Conservation (phyloP, 2,113 vertebrate species). For the Plectropomus leopardus region DNA sequence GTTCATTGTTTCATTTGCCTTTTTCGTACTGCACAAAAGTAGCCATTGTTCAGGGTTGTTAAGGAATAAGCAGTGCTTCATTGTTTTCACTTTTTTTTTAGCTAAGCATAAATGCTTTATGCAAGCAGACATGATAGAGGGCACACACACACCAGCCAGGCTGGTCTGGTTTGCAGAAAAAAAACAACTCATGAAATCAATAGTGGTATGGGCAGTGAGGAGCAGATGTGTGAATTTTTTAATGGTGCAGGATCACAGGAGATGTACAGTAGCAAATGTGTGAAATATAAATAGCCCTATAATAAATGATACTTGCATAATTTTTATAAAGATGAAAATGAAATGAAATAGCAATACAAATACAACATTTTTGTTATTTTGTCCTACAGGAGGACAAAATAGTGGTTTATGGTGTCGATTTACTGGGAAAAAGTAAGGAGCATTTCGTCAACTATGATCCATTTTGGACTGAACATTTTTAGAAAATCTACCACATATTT, state of each 20-base stretch:
- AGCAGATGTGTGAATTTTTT: neutral
- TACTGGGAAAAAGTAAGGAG: conserved; percentile 1
- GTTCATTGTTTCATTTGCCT: conserved; percentile 17
- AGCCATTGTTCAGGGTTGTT: conserved; percentile 2
- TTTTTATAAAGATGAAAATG: neutral
- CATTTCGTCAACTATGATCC: too few relatives aligned
- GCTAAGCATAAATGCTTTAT: conserved; percentile 2
- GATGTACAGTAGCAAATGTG: conserved; percentile 1
- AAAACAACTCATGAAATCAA: conserved; percentile 24
- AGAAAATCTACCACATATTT: too few relatives aligned
- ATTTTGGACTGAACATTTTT: too few relatives aligned
- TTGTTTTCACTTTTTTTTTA: conserved; percentile 34
- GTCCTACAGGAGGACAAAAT: neutral
- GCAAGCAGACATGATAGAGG: conserved; percentile 37
- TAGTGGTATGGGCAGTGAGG: neutral
- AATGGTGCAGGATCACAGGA: neutral
- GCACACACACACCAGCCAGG: conserved; percentile 1
- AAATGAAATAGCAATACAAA: neutral
- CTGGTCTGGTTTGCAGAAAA: conserved; percentile 1
- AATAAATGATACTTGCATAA: neutral
- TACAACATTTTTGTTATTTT: neutral
- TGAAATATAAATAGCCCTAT: conserved; percentile 6
- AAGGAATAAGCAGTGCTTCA: conserved; percentile 9
- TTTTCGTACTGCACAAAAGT: conserved; percentile 24
- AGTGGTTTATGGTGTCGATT: neutral